Conservation (phyloP, 2,113 vertebrate species). For the Myocastor coypus region DNA sequence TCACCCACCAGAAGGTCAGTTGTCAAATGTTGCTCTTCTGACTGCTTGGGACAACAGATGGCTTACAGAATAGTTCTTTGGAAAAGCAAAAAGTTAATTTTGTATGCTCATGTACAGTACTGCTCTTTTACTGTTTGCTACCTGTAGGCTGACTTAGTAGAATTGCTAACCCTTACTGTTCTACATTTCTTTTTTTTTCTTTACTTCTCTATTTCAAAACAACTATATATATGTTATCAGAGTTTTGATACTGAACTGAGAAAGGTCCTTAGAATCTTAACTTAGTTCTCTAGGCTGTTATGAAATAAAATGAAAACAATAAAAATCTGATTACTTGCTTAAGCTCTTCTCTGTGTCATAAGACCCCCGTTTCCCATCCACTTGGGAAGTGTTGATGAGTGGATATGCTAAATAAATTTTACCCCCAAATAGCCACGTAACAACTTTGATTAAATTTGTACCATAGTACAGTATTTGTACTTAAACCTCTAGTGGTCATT, state of each 20-base stretch:
- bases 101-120: neutral
- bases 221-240: neutral
- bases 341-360: neutral
- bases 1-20: neutral
- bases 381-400: neutral
- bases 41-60: neutral
- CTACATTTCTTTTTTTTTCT: too few species aligned
- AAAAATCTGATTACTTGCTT: neutral
- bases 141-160: neutral
- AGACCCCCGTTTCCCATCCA: neutral
- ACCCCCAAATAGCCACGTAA: neutral
- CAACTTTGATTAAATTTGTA: conserved; percentile 12
- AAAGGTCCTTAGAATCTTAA: neutral
- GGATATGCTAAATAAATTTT: neutral
- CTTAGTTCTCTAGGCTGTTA: neutral
- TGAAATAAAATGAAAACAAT: neutral
- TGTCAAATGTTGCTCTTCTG: neutral
- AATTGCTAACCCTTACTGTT: neutral
- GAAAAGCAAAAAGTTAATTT: conserved; percentile 15
- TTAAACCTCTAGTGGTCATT: neutral
- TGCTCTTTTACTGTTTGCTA: neutral
- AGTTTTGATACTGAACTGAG: neutral
- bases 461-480: neutral
- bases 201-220: neutral
- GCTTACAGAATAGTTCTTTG: neutral